Evolutionary conservation across 1,140 invertebrate genomes (phyloP).

Genomic region (Zeugodacus cucurbitae): DNA sequence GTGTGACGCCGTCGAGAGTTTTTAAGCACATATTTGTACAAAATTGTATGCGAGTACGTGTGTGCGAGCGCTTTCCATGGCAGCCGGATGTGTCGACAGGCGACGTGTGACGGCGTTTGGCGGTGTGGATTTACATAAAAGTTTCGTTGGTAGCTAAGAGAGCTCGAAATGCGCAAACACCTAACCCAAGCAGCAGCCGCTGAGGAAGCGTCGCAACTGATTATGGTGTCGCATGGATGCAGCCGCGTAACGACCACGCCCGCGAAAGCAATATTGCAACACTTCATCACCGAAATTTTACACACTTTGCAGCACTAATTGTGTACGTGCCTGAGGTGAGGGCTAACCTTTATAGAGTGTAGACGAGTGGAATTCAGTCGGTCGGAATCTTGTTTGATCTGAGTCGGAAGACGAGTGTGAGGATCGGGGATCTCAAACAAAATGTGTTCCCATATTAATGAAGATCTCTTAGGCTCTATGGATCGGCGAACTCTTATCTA

Average conservation of each 20-base stretch:
- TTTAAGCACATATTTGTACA: neutral
- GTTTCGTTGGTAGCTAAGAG: constrained; percentile 3
- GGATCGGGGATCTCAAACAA: too few species aligned
- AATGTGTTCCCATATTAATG: too few species aligned
- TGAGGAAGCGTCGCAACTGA: neutral
- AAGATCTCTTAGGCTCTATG: too few species aligned
- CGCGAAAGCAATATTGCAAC: neutral
- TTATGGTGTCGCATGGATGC: neutral
- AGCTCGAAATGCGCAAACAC: constrained; percentile 16
- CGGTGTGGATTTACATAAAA: constrained; percentile 12
- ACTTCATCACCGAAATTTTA: neutral
- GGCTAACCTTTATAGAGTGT: neutral
- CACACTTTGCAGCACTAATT: neutral
- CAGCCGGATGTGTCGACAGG: neutral
- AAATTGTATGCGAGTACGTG: neutral
- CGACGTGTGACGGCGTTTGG: neutral
- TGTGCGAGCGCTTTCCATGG: neutral
- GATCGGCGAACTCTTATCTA: too few species aligned
- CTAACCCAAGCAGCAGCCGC: neutral
- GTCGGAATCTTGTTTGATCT: too few species aligned
- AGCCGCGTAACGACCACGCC: neutral
- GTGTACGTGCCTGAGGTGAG: neutral
- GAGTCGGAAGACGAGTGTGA: too few species aligned
- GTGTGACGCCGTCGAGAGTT: neutral
- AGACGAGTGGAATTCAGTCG: too few species aligned